Base-by-base conservation (phyloP, 1,140 invertebrate species). In the Magallana angulata region DNA sequence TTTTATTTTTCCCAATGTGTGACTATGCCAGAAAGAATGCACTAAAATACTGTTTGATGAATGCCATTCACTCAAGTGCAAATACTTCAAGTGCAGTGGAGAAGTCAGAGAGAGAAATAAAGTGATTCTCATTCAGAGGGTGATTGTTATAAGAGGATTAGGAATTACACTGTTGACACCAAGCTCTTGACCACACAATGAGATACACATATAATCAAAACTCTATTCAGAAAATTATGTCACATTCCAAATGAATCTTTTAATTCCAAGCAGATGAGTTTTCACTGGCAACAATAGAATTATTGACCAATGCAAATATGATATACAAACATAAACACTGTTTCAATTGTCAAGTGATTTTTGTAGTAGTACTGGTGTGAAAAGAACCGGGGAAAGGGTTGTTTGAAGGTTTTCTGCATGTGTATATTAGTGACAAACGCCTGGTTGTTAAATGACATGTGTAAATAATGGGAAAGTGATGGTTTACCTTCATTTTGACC, bases 31-130 rank as follows among this genome's bases (percentile, higher is more conserved):
- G 18, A 76, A 76, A 76, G 68, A 76, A 76, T 76, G 68, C 68
- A 36, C 68, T 30, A 30, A 30, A 76, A 11, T 76, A 36, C 24
- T 36, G 24, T 18, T 30, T 30, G 24, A 76, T 30, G 8, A 36
- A 30, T 76, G 68, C 36, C 24, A 76, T 76, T 76, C 68, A 76
- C 68, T 76, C 30, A 48, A 76, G 68, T 76, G 68, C 68, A 76
- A 76, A 76, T 76, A 76, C 68, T 76, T 76, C 68, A 76, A 76
- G 68, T 76, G 68, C 68, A 76, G 24, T 76, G 18, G 68, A 76
- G 24, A 76, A 30, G 36, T 48, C 36, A 48, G 36, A 24, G 24
- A 30, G 24, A 30, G 24, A 76, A 36, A 76, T 36, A 30, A 76
- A 76, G 68, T 76, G 3, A 36, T 76, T 76, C 68, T 24, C 24